Base-by-base conservation (phyloP, 2,888 invertebrate species). In the Ectemnius lituratus region DNA sequence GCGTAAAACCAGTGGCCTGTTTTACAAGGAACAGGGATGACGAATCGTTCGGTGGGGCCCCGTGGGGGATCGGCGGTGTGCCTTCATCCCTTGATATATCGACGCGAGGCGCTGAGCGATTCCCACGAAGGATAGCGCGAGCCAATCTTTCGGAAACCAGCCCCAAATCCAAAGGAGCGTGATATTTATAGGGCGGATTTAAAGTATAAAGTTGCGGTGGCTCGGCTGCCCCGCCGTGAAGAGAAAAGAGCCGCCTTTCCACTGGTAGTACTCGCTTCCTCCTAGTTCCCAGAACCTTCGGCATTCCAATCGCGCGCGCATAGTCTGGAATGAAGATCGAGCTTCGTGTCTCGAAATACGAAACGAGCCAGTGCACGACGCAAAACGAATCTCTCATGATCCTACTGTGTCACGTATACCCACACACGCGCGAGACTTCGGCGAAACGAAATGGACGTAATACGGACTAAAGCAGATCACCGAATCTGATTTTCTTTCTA, bases 101-200 rank as follows among this genome's bases (percentile, higher is more conserved):
- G 76, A 82, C 79, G 84, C 82, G 75, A 84, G 83, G 79, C 84
- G 82, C 80, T 79, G 84, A 85, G 85, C 85, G 86, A 87, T 87
- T 86, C 85, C 86, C 84, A 89, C 90, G 89, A 84, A 86, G 90
- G 89, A 90, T 90, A 90, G 88, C 89, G 88, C 87, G 90, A 90
- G 90, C 90, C 90, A 90, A 90, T 90, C 90, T 90, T 90, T 90
- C 88, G 90, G 90, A 90, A 90, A 90, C 89, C 90, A 88, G 87
- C 87, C 88, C 88, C 87, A 87, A 87, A 90, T 90, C 90, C 90
- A 88, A 90, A 90, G 88, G 85, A 90, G 88, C 90, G 88, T 87
- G 87, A 90, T 90, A 90, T 91, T 90, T 91, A 91, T 91, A 90
- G 90, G 89, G 82, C 78, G 90, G 90, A 90, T 91, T 91, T 90